phyloP scores from a whole-genome alignment of 1,140 invertebrate genomes.

The Panagrolaimus sp. region DNA sequence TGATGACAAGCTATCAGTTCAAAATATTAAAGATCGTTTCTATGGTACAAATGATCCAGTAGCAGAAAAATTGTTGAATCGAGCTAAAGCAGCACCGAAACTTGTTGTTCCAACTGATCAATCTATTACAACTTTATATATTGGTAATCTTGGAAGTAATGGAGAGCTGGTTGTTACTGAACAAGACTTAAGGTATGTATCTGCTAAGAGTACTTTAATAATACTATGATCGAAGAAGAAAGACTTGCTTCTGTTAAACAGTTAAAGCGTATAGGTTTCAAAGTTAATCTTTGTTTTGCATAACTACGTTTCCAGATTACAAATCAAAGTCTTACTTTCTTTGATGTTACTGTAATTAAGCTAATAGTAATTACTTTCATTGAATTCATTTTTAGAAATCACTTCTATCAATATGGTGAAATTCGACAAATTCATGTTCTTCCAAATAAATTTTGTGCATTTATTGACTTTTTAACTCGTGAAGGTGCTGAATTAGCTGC shows the following conservation, averaged over 20 bases:
- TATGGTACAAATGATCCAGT: constrained; percentile 93
- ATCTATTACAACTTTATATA: constrained; percentile 89
- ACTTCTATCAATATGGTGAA: constrained; percentile 99
- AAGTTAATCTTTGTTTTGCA: no score
- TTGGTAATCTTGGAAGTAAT: constrained; percentile 79
- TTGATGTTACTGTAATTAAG: constrained; percentile 23
- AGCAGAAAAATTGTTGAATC: constrained; percentile 88
- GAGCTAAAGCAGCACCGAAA: constrained; percentile 83
- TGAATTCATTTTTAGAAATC: constrained; percentile 66
- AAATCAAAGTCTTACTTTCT: constrained; percentile 13
- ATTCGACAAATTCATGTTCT: constrained; percentile 86
- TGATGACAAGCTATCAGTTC: constrained; percentile 95
- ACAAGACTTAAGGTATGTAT: constrained; percentile 73
- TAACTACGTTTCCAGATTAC: no score
- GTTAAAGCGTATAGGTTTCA: no score
- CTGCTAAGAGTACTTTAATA: no score
- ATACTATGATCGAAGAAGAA: no score
- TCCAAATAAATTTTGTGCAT: constrained; percentile 88
- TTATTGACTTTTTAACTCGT: constrained; percentile 88
- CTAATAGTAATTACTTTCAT: no score
- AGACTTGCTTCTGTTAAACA: no score
- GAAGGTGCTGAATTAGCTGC: constrained; percentile 82
- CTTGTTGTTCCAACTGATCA: constrained; percentile 89
- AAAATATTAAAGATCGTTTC: constrained; percentile 97
- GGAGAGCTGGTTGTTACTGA: constrained; percentile 68